Base-by-base conservation (phyloP, 2,113 vertebrate species). In the Alectura lathami region DNA sequence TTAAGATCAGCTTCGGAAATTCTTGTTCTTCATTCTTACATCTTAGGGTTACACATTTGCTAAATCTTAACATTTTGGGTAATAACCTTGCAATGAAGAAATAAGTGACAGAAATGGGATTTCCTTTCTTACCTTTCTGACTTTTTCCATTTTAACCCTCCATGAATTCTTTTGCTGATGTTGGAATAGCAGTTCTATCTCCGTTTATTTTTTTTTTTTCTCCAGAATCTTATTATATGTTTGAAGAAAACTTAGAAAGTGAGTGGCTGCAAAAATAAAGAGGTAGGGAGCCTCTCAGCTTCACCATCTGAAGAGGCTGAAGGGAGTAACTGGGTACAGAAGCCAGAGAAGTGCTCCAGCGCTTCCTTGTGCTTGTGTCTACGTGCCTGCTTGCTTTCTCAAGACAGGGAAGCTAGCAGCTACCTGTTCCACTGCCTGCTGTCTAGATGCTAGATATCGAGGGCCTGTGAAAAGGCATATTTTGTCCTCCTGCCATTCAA, bases 381-480 rank as follows among this genome's bases (percentile, higher is more conserved):
- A 26, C 2, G 1, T 5, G 5, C 38, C 66, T 63, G 12, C 30
- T 70, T 86, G 34, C 11, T 56, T 80, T 40, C 40, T 40, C 22
- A 26, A 21, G 12, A 3, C 0, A 0, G 15, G 29, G 72, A 54
- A 63, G 27, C 50, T 17, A 0, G 27, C 45, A 62, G 27, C 8
- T 66, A 8, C 29, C 21, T 3, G 1, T 29, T 53, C 30, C 50
- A 42, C 27, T 67, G 42, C 62, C 36, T 76, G 0, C 47, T 84
- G 69, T 47, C 74, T 9, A 29, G 27, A 9, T 3, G 4, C 24
- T 38, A 45, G 1, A 42, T 29, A 43, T 48, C 1, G 2, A n/a
- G 40, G 27, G 17, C 57, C 29, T 68, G 27, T 69, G 13, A 23
- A 20, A 22, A 26, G 45, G 8, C 11, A 12, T 13, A 32, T 54